Conservation (phyloP, 1,140 invertebrate genomes). For the Elysia chlorotica region DNA sequence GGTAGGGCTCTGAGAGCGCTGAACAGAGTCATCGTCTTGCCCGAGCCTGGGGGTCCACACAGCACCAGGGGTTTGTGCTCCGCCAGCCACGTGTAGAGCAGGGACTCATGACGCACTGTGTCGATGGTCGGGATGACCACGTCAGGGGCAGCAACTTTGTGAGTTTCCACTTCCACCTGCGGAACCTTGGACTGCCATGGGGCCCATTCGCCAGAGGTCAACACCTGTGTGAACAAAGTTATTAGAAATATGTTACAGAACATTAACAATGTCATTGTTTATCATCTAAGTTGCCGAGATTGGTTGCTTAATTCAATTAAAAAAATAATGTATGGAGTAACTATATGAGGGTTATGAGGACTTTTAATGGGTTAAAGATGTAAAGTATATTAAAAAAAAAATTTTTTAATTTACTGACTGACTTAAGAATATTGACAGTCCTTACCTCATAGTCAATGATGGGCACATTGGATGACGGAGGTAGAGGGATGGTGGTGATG, state of each 20-base stretch:
- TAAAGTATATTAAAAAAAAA: too few species aligned
- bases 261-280: too few species aligned
- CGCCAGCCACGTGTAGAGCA: constrained; percentile 97
- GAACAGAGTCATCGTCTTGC: constrained; percentile 99
- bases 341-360: too few species aligned
- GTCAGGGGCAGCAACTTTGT: constrained; percentile 98
- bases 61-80: constrained; percentile 99
- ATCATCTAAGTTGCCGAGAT: too few species aligned
- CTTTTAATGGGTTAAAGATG: too few species aligned
- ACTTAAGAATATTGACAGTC: too few species aligned
- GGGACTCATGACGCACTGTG: constrained; percentile 95
- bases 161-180: constrained; percentile 98
- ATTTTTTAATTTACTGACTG: too few species aligned
- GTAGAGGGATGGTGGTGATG: constrained; percentile 91
- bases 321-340: too few species aligned
- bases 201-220: constrained; percentile 87
- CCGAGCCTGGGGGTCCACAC: constrained; percentile 98
- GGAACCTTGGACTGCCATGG: constrained; percentile 98
- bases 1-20: constrained; percentile 94
- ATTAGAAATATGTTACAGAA: too few species aligned
- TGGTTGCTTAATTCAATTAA: too few species aligned
- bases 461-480: constrained; percentile 73
- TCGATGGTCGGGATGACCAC: constrained; percentile 98
- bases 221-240: constrained; percentile 66
- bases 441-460: constrained; percentile 96